Percentiles rank a stretch among this genome's conserved stretches.
These are phyloP conservation scores for Crematogaster levior DNA, from an alignment of 2,888 invertebrate genomes.

Conservation along the genomic window DNA sequence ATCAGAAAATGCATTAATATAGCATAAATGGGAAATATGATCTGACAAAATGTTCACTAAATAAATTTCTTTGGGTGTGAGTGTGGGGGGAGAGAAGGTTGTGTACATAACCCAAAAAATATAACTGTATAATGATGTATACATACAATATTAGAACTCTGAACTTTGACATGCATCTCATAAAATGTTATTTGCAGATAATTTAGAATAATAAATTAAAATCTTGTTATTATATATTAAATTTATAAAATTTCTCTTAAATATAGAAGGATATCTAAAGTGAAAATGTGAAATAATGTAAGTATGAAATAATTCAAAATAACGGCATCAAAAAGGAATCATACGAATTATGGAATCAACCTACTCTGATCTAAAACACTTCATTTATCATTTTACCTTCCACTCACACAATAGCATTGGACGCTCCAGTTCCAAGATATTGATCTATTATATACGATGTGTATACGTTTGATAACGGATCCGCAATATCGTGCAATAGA, in stretches of 20 bases:
- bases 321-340: background rate
- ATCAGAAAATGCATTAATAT: slow-evolving; percentile 2
- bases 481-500: background rate
- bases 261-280: background rate
- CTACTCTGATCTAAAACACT: background rate
- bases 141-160: background rate
- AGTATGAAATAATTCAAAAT: no score
- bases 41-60: background rate
- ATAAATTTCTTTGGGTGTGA: background rate
- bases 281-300: background rate
- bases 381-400: slow-evolving; percentile 30
- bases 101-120: background rate
- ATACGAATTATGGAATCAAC: background rate
- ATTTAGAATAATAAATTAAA: background rate
- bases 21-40: background rate
- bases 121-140: no score
- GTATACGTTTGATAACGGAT: background rate
- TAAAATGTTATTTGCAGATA: background rate
- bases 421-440: slow-evolving; percentile 42
- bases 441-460: slow-evolving; percentile 14
- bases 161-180: background rate
- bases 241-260: background rate
- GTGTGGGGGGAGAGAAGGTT: no score
- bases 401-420: background rate
- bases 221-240: background rate